A percentile compares a stretch with the other conserved stretches of the same genome.
Evolutionary conservation across 1,140 invertebrate genomes (phyloP).

Genomic region (Diploscapter pachys): DNA sequence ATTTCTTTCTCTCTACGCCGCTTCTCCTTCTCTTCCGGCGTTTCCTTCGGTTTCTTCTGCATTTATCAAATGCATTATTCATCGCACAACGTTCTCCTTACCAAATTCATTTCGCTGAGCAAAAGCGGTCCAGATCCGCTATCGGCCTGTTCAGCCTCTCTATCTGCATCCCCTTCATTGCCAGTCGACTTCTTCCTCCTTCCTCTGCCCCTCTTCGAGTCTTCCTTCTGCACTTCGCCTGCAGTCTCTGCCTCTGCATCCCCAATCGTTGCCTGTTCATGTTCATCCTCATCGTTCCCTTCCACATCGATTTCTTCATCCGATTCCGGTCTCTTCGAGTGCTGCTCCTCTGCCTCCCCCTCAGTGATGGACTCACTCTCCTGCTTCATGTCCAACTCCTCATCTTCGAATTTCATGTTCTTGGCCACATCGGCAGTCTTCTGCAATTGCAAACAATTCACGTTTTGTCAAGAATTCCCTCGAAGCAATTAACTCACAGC

Average conservation of each 20-base stretch:
- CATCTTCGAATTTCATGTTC: background rate
- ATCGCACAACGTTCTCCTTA: background rate
- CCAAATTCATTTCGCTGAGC: background rate
- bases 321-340: background rate
- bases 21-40: conserved; percentile 23
- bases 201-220: conserved; percentile 19
- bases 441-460: no score
- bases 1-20: conserved; percentile 1
- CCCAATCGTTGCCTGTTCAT: background rate
- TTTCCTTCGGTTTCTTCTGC: conserved; percentile 8
- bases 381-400: conserved; percentile 3
- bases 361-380: conserved; percentile 5
- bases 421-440: no score
- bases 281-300: conserved; percentile 17
- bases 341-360: background rate
- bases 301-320: background rate
- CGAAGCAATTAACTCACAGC: no score
- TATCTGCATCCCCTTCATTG: background rate
- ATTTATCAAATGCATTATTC: background rate
- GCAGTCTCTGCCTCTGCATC: background rate
- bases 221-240: conserved; percentile 8
- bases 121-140: background rate
- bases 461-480: no score
- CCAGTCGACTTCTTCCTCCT: background rate
- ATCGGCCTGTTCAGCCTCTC: background rate